Percentiles rank a stretch among this genome's conserved stretches.
Conservation (phyloP, 2,797 vertebrate genomes). For the Gymnodraco acuticeps region DNA sequence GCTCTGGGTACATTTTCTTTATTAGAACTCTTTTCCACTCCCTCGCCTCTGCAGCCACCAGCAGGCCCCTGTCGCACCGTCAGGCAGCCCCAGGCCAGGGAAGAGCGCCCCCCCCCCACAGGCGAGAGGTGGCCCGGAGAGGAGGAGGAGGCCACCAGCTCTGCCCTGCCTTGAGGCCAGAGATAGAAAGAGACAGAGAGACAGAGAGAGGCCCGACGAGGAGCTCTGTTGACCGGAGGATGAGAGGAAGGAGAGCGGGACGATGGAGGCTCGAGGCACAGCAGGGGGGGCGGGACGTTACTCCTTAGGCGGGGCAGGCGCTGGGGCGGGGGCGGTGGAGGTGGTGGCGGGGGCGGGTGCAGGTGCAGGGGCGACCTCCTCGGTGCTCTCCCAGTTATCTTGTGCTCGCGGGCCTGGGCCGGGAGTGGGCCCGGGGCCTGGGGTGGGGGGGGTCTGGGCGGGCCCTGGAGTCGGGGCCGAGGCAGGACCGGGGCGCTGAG, state of each 20-base stretch:
- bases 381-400: slow-evolving; percentile 97
- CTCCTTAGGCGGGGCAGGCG: slow-evolving; percentile 94
- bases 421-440: slow-evolving; percentile 64
- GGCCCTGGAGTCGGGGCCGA: slow-evolving; percentile 76
- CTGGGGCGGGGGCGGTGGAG: slow-evolving; percentile 69
- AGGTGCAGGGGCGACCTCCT: slow-evolving; percentile 92
- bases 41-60: slow-evolving; percentile 96
- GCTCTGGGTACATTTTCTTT: slow-evolving; percentile 91
- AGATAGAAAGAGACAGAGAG: slow-evolving; percentile 67
- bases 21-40: slow-evolving; percentile 93
- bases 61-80: slow-evolving; percentile 90
- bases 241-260: slow-evolving; percentile 82
- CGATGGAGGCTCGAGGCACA: slow-evolving; percentile 83
- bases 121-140: slow-evolving; percentile 85
- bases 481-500: slow-evolving; percentile 92
- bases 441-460: slow-evolving; percentile 56
- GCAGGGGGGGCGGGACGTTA: slow-evolving; percentile 87
- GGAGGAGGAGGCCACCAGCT: slow-evolving; percentile 92
- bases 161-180: slow-evolving; percentile 78
- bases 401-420: slow-evolving; percentile 95
- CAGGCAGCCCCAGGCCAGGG: slow-evolving; percentile 88
- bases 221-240: slow-evolving; percentile 86
- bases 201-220: slow-evolving; percentile 81
- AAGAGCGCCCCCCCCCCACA: slow-evolving; percentile 90
- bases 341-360: slow-evolving; percentile 81